Conservation (phyloP, 2,888 invertebrate genomes). For the Cephalotes varians region DNA sequence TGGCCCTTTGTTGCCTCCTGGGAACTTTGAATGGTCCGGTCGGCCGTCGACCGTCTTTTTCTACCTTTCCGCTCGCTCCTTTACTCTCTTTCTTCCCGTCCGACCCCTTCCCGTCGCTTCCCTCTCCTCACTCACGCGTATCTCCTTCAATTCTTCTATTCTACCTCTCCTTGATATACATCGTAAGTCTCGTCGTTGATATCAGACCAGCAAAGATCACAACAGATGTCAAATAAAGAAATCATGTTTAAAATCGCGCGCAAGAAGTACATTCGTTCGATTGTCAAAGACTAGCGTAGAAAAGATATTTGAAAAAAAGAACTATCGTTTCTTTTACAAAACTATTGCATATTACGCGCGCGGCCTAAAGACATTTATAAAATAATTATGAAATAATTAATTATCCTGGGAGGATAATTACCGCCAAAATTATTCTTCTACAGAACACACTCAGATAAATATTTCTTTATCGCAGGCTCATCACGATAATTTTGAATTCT, state of each 20-base stretch:
- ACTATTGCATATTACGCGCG: not conserved
- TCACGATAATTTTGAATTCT: not conserved
- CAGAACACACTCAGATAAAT: not conserved
- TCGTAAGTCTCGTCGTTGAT: constrained; percentile 66
- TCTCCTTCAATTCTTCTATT: constrained; percentile 57
- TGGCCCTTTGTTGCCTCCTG: constrained; percentile 86
- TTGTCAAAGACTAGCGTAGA: not conserved
- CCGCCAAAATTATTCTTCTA: not conserved
- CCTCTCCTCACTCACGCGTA: constrained; percentile 56
- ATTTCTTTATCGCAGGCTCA: not conserved
- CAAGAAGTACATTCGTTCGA: not conserved
- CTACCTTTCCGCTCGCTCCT: constrained; percentile 73
- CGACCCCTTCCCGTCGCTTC: constrained; percentile 49
- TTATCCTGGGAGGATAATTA: not conserved
- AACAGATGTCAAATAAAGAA: constrained; percentile 75
- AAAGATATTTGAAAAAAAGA: not conserved
- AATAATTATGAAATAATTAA: not conserved
- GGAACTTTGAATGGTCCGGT: constrained; percentile 85
- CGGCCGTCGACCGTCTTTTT: constrained; percentile 82
- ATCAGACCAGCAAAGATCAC: constrained; percentile 74
- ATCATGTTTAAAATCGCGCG: constrained; percentile 57
- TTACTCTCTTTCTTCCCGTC: constrained; percentile 46
- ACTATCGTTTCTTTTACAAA: not conserved
- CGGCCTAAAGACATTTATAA: no score
- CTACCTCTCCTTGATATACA: constrained; percentile 59